Evolutionary conservation across 2,797 vertebrate genomes (phyloP), one percentile per base, ranked within the genome.

Genomic region (Alca torda): DNA sequence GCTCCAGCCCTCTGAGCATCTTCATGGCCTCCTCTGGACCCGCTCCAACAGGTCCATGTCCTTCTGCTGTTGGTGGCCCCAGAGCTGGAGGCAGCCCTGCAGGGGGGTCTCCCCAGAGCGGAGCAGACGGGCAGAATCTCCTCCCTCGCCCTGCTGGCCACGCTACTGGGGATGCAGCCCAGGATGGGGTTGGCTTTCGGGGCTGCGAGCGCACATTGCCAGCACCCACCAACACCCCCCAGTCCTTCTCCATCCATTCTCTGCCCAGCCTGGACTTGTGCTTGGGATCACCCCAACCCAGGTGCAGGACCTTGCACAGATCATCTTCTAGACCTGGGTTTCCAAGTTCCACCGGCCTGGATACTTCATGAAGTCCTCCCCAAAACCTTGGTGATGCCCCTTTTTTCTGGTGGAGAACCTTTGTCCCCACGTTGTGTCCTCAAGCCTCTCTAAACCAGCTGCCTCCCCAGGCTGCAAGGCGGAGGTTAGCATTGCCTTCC

Each of bases 401-500:
- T 65, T 1, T 0, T 57, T 83, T 37, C 51, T 76, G 37, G 19
- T 10, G 30, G 7, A 82, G 45, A 80, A 18, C 20, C 14, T 37
- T 6, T 48, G 37, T 50, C 54, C 72, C 41, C 37, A 33, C 5
- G 16, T 9, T 9, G 2, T 4, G 2, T 65, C 41, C 63, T 70
- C 23, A 13, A 0, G 0, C 11, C 11, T 43, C 43, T 59, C 45
- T n/a, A 48, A 87, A 30, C 5, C 25, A 31, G 15, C 46, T 10
- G 2, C 37, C 8, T 41, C 30, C 56, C 20, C 33, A 35, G 28
- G 25, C 10, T 72, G 48, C 0, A 1, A 48, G 82, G 48, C 0
- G 4, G 53, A 79, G 35, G 10, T 41, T 73, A 0, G 0, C 50
- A 26, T 61, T 1, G 0, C 46, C 41, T 74, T 85, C 33, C n/a